Evolutionary conservation across 2,888 invertebrate species (phyloP), one percentile per base, ranked within the genome.

Genomic region (Cactoblastis cactorum): DNA sequence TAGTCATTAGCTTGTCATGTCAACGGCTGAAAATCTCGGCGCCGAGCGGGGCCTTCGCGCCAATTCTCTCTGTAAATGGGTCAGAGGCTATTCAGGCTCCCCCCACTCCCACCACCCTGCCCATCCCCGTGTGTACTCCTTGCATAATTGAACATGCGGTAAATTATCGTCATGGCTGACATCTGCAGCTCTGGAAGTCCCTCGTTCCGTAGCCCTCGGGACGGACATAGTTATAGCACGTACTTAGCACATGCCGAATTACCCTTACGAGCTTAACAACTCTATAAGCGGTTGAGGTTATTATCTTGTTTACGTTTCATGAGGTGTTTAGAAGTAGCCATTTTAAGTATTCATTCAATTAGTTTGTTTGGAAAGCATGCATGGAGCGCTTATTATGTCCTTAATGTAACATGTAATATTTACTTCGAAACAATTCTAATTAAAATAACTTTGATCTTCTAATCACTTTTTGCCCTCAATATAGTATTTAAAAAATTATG

Each of bases 131-230:
- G 76, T 82, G 77, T 80, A 77, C 78, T 77, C 76, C 79, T 77
- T 83, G 84, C 84, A 86, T 86, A 85, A 86, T 85, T 87, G 83
- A 85, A 83, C 83, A 81, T 76, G 78, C 74, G 80, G 82, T 74
- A 81, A 84, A 84, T 84, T 82, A 85, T 84, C 81, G 83, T 86
- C 83, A 80, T 78, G 72, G 72, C 64, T 74, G 75, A 72, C 67
- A 65, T 65, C 66, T 71, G 73, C 70, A 72, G 69, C 69, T 71
- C 62, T 70, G 58, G 65, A 64, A 71, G 70, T 65, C 61, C 61
- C 57, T 54, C 57, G 56, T 54, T 51, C 53, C 39, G 46, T 35
- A 39, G 56, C 57, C 55, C 55, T 19, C 14, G 60, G 51, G 56
- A 24, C 50, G 53, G 51, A 51, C 51, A 55, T 55, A 41, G 55